phyloP scores from a whole-genome alignment of 2,888 invertebrate genomes.

The Steinernema hermaphroditum region DNA sequence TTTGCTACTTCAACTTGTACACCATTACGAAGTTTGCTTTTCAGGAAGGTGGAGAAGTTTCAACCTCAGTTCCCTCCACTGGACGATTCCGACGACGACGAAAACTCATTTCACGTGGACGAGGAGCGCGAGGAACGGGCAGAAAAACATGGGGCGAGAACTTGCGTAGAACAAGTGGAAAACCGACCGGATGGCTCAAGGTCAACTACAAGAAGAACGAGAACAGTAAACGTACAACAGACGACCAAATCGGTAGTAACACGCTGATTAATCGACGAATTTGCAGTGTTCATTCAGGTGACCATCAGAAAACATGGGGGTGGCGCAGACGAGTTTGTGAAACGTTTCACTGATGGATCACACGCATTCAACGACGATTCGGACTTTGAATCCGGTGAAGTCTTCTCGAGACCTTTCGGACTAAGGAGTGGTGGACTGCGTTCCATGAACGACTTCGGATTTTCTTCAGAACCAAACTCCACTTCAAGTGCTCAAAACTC shows the following conservation, averaged over 20 bases:
- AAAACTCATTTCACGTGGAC: conserved; percentile 56
- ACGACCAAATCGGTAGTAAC: conserved; percentile 54
- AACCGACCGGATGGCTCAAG: conserved; percentile 57
- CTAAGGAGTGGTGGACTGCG: not conserved
- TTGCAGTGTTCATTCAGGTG: conserved; percentile 39
- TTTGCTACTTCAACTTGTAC: not conserved
- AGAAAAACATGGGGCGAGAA: conserved; percentile 59
- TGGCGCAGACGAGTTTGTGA: conserved; percentile 48
- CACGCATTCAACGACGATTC: conserved; percentile 53
- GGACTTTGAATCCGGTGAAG: conserved; percentile 52
- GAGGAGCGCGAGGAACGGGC: conserved; percentile 59
- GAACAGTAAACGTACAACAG: conserved; percentile 57
- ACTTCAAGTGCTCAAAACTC: not conserved
- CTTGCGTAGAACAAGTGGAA: conserved; percentile 61
- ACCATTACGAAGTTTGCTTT: conserved; percentile 5
- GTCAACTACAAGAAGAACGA: conserved; percentile 57
- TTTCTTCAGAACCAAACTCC: not conserved
- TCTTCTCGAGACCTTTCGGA: conserved; percentile 37
- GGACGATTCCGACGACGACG: conserved; percentile 57
- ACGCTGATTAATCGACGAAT: not conserved
- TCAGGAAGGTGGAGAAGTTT: conserved; percentile 59
- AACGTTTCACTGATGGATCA: conserved; percentile 50
- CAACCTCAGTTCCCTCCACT: conserved; percentile 51
- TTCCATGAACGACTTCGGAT: conserved; percentile 19
- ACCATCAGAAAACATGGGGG: conserved; percentile 56